Evolutionary conservation across 1,140 invertebrate genomes (phyloP).

Genomic region (Drosophila parabipectinata): DNA sequence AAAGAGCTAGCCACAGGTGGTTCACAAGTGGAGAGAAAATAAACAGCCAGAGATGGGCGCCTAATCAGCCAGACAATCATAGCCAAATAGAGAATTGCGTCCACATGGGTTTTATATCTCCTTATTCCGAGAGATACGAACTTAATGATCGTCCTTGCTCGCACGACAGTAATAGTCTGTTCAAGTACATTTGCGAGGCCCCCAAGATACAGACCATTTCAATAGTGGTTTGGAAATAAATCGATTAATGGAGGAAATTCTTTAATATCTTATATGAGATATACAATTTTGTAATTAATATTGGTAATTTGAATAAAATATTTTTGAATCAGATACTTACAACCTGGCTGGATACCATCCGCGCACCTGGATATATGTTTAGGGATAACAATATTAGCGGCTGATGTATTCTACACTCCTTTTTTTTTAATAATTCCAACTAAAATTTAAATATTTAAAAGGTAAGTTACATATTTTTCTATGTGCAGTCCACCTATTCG

Average conservation of each 20-base stretch:
- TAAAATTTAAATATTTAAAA: too few relatives aligned
- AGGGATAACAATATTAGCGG: too few relatives aligned
- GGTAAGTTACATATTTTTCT: too few relatives aligned
- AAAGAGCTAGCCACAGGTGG: conserved; percentile 36
- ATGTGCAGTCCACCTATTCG: neutral
- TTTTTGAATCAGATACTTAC: conserved; percentile 86
- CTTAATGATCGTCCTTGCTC: conserved; percentile 39
- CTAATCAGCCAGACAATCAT: conserved; percentile 43
- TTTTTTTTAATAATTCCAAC: too few relatives aligned
- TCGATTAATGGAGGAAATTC: neutral
- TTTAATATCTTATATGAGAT: too few relatives aligned
- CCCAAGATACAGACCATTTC: conserved; percentile 86
- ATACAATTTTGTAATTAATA: too few relatives aligned
- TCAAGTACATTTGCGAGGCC: conserved; percentile 84
- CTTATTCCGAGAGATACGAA: conserved; percentile 13
- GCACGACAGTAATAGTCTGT: conserved; percentile 22
- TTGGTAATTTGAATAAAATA: too few relatives aligned
- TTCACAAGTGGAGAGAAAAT: conserved; percentile 34
- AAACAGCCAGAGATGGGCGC: conserved; percentile 32
- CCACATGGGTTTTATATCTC: conserved; percentile 29
- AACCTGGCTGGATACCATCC: conserved; percentile 92
- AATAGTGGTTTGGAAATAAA: conserved; percentile 72
- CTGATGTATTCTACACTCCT: too few relatives aligned
- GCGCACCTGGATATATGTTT: conserved; percentile 90
- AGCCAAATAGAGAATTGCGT: conserved; percentile 42